These are phyloP conservation scores for Buphagus erythrorhynchus DNA, from an alignment of 2,797 vertebrate species.

Conservation along the genomic window DNA sequence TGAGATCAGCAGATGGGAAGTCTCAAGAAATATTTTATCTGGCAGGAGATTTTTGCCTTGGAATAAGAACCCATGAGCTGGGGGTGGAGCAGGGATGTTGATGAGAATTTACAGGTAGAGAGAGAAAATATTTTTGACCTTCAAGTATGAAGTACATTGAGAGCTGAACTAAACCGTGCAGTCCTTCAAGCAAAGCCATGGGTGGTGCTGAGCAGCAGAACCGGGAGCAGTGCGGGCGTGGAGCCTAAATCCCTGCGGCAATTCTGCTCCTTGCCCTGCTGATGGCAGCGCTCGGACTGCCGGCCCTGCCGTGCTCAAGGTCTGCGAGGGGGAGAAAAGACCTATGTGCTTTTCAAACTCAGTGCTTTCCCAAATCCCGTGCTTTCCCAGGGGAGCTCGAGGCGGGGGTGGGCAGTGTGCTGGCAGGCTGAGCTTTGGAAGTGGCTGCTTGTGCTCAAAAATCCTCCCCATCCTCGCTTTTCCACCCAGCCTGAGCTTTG, in stretches of 20 bases:
- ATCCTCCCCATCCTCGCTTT: accelerated
- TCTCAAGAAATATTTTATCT: background rate
- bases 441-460: background rate
- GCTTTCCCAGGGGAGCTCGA: accelerated
- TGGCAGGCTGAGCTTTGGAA: background rate
- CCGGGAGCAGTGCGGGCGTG: accelerated
- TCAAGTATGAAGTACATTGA: accelerated
- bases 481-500: background rate
- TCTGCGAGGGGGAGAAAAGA: accelerated
- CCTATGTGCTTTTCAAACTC: no score
- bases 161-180: background rate
- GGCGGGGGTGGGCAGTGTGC: no score
- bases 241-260: background rate
- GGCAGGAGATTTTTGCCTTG: background rate
- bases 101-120: background rate
- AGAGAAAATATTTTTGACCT: background rate
- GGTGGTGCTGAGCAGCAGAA: background rate
- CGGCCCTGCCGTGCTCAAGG: accelerated
- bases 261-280: conserved; percentile 12
- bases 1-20: background rate
- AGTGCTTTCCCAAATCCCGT: accelerated
- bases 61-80: accelerated
- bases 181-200: background rate
- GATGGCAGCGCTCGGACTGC: conserved; percentile 35
- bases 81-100: background rate